Evolutionary conservation across 2,888 invertebrate species (phyloP).

Genomic region (Drosophila anomalata): DNA sequence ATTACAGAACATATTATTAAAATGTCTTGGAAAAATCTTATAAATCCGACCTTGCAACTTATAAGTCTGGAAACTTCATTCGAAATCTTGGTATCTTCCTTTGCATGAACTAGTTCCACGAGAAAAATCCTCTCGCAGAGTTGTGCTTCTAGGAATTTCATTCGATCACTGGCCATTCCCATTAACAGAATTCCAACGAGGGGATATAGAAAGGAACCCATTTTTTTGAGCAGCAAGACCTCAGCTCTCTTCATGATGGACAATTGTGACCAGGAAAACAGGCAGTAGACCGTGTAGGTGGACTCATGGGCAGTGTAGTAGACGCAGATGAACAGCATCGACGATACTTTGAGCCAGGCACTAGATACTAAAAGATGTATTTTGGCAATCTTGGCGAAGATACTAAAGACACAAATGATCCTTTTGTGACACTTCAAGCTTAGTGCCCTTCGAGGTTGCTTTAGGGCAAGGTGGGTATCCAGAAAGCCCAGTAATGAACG

Average conservation of each 20-base stretch:
- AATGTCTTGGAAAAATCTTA: no score
- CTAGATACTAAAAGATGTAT: slow-evolving; percentile 9
- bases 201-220: slow-evolving; percentile 21
- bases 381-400: slow-evolving; percentile 4
- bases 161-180: slow-evolving; percentile 19
- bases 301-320: slow-evolving; percentile 26
- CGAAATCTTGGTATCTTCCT: not conserved
- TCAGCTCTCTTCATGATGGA: not conserved
- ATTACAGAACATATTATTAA: not conserved
- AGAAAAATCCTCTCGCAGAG: slow-evolving; percentile 9
- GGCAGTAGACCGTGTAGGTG: slow-evolving; percentile 16
- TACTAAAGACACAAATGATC: not conserved
- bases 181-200: slow-evolving; percentile 12
- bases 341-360: slow-evolving; percentile 18
- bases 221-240: slow-evolving; percentile 13
- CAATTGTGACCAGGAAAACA: slow-evolving; percentile 5
- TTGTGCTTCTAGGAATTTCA: slow-evolving; percentile 15
- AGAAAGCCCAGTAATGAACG: slow-evolving; percentile 8
- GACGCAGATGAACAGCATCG: slow-evolving; percentile 16
- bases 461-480: not conserved
- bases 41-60: slow-evolving; percentile 2
- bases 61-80: slow-evolving; percentile 13
- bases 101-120: slow-evolving; percentile 8
- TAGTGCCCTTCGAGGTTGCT: not conserved
- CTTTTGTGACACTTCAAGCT: not conserved